Conservation (phyloP, 1,140 invertebrate genomes). For the Phocides pigmalion region DNA sequence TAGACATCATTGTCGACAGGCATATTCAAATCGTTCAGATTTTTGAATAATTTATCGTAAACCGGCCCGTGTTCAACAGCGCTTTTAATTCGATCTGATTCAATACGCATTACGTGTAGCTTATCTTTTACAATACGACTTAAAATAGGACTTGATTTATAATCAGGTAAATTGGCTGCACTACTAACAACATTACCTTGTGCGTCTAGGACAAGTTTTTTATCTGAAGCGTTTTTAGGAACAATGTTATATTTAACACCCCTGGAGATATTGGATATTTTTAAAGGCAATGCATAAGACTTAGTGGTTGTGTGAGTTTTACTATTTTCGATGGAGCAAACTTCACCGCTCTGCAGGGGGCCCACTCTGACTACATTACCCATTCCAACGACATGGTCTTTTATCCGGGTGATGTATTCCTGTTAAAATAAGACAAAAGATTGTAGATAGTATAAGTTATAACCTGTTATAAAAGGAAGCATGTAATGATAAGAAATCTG, state of each 20-base stretch:
- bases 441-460: neutral
- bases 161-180: conserved; percentile 79
- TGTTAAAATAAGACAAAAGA: conserved; percentile 65
- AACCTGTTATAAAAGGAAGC: too few species aligned
- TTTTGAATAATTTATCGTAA: conserved; percentile 84
- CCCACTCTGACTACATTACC: conserved; percentile 85
- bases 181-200: conserved; percentile 81
- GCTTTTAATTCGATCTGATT: conserved; percentile 84
- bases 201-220: conserved; percentile 78
- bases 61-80: conserved; percentile 84
- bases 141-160: conserved; percentile 77
- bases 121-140: conserved; percentile 81
- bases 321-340: conserved; percentile 72
- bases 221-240: conserved; percentile 81
- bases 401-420: conserved; percentile 87
- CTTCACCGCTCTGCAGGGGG: conserved; percentile 76
- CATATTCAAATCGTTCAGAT: conserved; percentile 82
- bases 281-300: conserved; percentile 79
- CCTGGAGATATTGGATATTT: conserved; percentile 77
- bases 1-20: conserved; percentile 81
- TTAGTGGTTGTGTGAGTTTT: conserved; percentile 71
- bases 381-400: conserved; percentile 86
- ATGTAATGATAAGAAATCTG: too few species aligned
- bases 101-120: conserved; percentile 81
- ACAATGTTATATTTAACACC: conserved; percentile 81